Percentiles rank a stretch among this genome's conserved stretches.
phyloP scores from a whole-genome alignment of 2,797 vertebrate species.

The Sebastes jordani region DNA sequence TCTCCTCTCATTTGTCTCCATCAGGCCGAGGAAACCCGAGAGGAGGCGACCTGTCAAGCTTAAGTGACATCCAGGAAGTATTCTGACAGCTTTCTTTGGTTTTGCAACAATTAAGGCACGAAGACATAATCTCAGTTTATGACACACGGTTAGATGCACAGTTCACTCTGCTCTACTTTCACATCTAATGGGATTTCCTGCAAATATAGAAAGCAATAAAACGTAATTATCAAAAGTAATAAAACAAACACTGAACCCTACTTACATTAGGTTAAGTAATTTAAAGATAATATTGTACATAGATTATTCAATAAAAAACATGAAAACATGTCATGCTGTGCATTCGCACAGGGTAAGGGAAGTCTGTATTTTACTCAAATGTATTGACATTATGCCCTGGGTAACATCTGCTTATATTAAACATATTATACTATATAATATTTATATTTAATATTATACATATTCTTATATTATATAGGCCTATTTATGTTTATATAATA shows the following conservation, averaged over 20 bases:
- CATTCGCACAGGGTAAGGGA: too few species aligned
- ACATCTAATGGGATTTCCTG: neutral
- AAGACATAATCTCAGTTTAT: neutral
- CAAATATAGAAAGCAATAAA: neutral
- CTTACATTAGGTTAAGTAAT: neutral
- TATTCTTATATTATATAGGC: too few species aligned
- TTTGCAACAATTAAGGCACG: neutral
- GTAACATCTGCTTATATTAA: too few species aligned
- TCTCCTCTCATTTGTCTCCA: conserved; percentile 60
- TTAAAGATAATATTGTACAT: neutral
- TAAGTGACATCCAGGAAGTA: conserved; percentile 44
- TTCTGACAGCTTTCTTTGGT: neutral
- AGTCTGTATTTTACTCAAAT: too few species aligned
- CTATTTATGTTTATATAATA: too few species aligned
- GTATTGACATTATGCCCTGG: too few species aligned
- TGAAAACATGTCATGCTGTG: too few species aligned
- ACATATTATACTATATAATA: too few species aligned
- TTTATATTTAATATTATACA: too few species aligned
- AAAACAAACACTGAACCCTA: neutral
- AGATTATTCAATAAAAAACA: neutral
- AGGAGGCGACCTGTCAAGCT: conserved; percentile 11
- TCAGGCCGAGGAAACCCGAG: conserved; percentile 52
- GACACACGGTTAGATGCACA: neutral
- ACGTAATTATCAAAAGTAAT: neutral
- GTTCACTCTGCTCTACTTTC: neutral